Conservation (phyloP, 1,140 invertebrate genomes). For the Gryon sp. region DNA sequence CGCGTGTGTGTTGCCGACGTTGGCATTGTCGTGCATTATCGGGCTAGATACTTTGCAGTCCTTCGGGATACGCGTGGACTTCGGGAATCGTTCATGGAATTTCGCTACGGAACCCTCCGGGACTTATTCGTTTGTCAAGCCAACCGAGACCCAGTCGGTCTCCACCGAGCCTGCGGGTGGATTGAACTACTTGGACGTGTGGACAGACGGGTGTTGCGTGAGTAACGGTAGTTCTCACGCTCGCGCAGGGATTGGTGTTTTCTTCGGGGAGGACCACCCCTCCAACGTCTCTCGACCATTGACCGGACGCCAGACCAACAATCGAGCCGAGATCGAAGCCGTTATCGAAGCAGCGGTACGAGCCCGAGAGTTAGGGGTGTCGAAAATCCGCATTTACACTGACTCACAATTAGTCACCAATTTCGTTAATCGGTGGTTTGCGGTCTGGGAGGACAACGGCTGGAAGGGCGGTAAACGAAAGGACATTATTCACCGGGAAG, state of each 20-base stretch:
- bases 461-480: background rate
- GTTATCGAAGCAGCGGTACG: background rate
- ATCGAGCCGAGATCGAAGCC: constrained; percentile 12
- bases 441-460: background rate
- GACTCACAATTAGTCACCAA: constrained; percentile 3
- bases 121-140: too few species aligned
- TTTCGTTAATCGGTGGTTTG: background rate
- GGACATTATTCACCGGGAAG: background rate
- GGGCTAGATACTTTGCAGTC: background rate
- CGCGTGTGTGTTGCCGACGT: too few species aligned
- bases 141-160: too few species aligned
- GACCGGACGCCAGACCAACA: background rate
- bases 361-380: background rate
- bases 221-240: background rate
- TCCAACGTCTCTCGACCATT: background rate
- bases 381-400: background rate
- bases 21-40: background rate
- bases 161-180: too few species aligned
- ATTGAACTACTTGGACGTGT: constrained; percentile 4
- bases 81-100: constrained; percentile 7
- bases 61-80: too few species aligned
- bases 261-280: background rate
- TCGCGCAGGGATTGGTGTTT: background rate
- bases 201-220: too few species aligned
- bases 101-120: too few species aligned